Evolutionary conservation across 2,797 vertebrate species (phyloP).

Genomic region (Nyctibius grandis): DNA sequence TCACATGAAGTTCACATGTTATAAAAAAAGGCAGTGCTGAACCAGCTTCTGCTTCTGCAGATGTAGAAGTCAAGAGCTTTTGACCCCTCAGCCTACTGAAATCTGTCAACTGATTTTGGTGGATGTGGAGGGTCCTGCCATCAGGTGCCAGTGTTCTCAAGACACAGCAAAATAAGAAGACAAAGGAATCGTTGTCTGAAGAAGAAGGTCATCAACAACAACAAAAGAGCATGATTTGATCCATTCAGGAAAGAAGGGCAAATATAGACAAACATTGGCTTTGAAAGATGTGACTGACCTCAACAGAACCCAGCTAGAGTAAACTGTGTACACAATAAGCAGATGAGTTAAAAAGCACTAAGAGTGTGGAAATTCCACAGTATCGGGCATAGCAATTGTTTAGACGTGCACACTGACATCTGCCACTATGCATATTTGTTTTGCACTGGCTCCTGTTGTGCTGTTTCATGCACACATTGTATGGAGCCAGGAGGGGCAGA

Average conservation of each 20-base stretch:
- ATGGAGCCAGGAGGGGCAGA: background rate
- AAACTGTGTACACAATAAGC: constrained; percentile 27
- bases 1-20: background rate
- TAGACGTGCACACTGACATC: constrained; percentile 22
- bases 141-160: background rate
- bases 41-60: background rate
- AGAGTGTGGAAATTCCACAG: constrained; percentile 45
- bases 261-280: constrained; percentile 39
- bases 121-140: background rate
- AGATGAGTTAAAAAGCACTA: constrained; percentile 39
- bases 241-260: constrained; percentile 25
- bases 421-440: constrained; percentile 48
- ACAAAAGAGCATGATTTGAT: constrained; percentile 19
- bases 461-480: background rate
- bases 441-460: constrained; percentile 23
- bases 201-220: constrained; percentile 15
- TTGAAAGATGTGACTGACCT: constrained; percentile 33
- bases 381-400: constrained; percentile 38
- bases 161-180: background rate
- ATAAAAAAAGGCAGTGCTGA: background rate
- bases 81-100: background rate
- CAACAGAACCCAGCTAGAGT: background rate
- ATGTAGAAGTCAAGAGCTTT: background rate
- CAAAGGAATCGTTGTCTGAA: constrained; percentile 3
- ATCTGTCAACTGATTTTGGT: constrained; percentile 8